Evolutionary conservation across 2,888 invertebrate genomes (phyloP).

Genomic region (Steinernema carpocapsae): DNA sequence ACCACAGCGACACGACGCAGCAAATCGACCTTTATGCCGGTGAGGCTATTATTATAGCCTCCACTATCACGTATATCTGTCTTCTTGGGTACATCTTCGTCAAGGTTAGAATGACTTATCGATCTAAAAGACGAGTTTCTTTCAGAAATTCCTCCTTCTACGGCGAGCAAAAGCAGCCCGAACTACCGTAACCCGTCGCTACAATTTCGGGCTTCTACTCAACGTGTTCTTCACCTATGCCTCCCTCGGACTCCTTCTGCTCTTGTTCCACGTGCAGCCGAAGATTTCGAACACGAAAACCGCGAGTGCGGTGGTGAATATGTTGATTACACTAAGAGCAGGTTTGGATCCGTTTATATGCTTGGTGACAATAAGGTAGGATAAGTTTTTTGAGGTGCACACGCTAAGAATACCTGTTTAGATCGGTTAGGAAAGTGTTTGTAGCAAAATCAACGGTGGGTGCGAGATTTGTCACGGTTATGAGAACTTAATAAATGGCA

Average conservation of each 20-base stretch:
- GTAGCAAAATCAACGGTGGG: neutral
- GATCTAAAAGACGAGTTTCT: neutral
- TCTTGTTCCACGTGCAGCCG: slow-evolving; percentile 1
- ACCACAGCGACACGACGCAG: neutral
- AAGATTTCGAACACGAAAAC: neutral
- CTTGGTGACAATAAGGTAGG: neutral
- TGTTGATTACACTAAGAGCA: neutral
- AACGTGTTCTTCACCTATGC: slow-evolving; percentile 22
- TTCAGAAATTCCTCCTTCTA: neutral
- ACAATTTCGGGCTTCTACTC: slow-evolving; percentile 8
- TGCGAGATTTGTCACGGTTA: neutral
- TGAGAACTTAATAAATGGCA: neutral
- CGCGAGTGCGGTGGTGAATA: slow-evolving; percentile 5
- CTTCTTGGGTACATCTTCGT: neutral
- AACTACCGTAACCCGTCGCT: neutral
- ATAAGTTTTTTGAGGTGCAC: neutral
- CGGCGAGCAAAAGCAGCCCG: neutral
- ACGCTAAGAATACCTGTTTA: neutral
- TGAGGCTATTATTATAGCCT: neutral
- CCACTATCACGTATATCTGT: neutral
- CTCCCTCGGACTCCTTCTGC: neutral
- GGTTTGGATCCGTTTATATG: slow-evolving; percentile 8
- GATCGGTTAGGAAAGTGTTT: neutral
- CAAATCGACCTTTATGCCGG: neutral
- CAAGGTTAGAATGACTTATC: neutral